Percentiles rank a stretch among this genome's conserved stretches.
Conservation (phyloP, 1,140 invertebrate species). For the Sitophilus oryzae region DNA sequence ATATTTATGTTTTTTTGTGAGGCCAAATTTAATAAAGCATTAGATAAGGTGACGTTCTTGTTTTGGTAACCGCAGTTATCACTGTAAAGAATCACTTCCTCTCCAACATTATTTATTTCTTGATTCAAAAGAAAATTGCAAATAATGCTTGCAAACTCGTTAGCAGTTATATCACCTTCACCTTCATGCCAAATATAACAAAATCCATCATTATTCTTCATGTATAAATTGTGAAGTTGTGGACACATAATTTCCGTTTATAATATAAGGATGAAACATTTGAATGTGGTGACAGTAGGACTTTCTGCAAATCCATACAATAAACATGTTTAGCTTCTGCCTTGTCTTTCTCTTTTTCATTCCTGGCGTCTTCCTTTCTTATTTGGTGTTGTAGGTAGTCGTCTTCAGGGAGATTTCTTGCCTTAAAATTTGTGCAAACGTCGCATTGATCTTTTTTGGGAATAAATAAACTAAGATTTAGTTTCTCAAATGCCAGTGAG, state of each 20-base stretch:
- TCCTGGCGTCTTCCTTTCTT: conserved; percentile 15
- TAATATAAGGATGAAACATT: conserved; percentile 19
- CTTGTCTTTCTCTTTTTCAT: conserved; percentile 16
- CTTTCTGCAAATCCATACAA: conserved; percentile 17
- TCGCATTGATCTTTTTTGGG: no score
- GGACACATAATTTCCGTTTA: conserved; percentile 18
- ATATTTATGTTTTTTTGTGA: conserved; percentile 17
- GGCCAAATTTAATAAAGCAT: conserved; percentile 17
- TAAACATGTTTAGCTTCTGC: conserved; percentile 6
- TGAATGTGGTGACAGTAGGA: conserved; percentile 13
- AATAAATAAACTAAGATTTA: no score
- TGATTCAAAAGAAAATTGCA: conserved; percentile 17
- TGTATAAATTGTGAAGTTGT: conserved; percentile 37
- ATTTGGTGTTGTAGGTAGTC: conserved; percentile 11
- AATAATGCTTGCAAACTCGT: conserved; percentile 33
- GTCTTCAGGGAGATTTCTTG: conserved; percentile 6
- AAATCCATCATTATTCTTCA: conserved; percentile 26
- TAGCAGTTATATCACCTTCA: conserved; percentile 32
- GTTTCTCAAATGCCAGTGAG: no score
- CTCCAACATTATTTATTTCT: background rate
- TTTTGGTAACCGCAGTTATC: conserved; percentile 24
- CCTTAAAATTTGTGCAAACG: no score
- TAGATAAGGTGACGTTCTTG: conserved; percentile 17
- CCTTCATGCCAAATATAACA: conserved; percentile 40
- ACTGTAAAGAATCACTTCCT: conserved; percentile 8